Evolutionary conservation across 2,888 invertebrate genomes (phyloP).

Genomic region (Conistra vaccinii): DNA sequence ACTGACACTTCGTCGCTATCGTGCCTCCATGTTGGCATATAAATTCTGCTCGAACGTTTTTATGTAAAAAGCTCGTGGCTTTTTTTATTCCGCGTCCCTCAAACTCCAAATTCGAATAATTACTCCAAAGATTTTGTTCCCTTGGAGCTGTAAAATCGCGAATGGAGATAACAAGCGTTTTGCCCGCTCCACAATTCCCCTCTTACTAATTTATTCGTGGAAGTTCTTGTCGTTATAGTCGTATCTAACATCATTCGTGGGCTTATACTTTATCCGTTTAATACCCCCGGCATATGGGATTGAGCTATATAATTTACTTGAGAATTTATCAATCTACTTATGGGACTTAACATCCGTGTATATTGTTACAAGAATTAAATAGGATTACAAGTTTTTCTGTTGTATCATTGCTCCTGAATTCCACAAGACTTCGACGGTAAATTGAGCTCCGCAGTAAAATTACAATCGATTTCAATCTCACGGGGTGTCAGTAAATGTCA

Average conservation of each 20-base stretch:
- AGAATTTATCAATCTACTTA: conserved; percentile 73
- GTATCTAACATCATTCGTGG: conserved; percentile 79
- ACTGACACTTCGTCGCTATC: conserved; percentile 46
- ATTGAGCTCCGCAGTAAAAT: conserved; percentile 32
- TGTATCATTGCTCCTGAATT: conserved; percentile 33
- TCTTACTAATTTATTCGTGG: conserved; percentile 82
- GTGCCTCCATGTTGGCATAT: conserved; percentile 32
- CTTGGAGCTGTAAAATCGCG: conserved; percentile 80
- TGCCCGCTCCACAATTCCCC: conserved; percentile 76
- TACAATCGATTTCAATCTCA: conserved; percentile 70
- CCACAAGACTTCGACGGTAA: neutral
- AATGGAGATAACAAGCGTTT: conserved; percentile 81
- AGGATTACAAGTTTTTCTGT: conserved; percentile 50
- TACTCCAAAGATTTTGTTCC: conserved; percentile 78
- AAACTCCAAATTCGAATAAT: conserved; percentile 72
- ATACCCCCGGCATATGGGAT: conserved; percentile 78
- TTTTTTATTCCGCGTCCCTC: conserved; percentile 69
- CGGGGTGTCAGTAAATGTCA: conserved; percentile 73
- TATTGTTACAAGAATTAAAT: conserved; percentile 54
- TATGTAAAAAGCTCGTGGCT: conserved; percentile 50
- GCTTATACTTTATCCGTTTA: conserved; percentile 79
- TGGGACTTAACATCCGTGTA: conserved; percentile 50
- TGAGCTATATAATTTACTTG: conserved; percentile 73
- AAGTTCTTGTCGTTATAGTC: conserved; percentile 82
- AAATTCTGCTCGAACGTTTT: conserved; percentile 54